Evolutionary conservation across 2,888 invertebrate species (phyloP), one percentile per base, ranked within the genome.

Genomic region (Lobophora halterata): DNA sequence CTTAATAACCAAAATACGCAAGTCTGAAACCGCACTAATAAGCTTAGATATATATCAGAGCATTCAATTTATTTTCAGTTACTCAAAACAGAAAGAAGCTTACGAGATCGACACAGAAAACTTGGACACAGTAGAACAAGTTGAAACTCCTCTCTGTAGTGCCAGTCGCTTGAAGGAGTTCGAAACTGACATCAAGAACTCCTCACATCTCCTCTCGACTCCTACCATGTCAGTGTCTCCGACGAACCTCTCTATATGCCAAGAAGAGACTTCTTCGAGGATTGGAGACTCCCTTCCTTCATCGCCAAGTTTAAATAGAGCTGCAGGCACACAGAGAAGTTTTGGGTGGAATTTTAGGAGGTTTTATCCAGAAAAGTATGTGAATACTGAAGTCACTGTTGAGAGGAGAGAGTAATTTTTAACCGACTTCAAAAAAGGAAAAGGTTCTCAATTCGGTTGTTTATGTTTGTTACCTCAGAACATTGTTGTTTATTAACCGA

Each of bases 81-180:
- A 91, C 64, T 89, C 88, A 41, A 89, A 90, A 49, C 86, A 89
- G 31, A 64, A 86, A 0, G 88, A 89, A 42, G 76, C 87, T 6
- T 93, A 91, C 64, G 64, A 79, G 1, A 90, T 94, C 1, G 91
- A 93, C 55, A 85, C 89, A 18, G 89, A 90, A 6, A 80, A 90
- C 35, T 89, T 94, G 28, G 89, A 94, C 65, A 86, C 88, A 9
- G 91, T 92, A 0, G 90, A 90, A 50, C 90, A 91, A 54, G 89
- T 93, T 0, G 89, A 89, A 13, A 93, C 94, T 0, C 95, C 95
- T 0, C 88, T 94, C 1, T 95, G 95, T 75, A 94, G 94, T 53
- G 95, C 95, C 0, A 90, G 91, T 46, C 90, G 92, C 21, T 86
- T 95, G 5, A 81, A 82, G 23, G 71, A 71, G 7, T 66, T 83